Percentiles rank a stretch among this genome's conserved stretches.
Evolutionary conservation across 2,797 vertebrate genomes (phyloP).

Genomic region (Syndactyla subalaris): DNA sequence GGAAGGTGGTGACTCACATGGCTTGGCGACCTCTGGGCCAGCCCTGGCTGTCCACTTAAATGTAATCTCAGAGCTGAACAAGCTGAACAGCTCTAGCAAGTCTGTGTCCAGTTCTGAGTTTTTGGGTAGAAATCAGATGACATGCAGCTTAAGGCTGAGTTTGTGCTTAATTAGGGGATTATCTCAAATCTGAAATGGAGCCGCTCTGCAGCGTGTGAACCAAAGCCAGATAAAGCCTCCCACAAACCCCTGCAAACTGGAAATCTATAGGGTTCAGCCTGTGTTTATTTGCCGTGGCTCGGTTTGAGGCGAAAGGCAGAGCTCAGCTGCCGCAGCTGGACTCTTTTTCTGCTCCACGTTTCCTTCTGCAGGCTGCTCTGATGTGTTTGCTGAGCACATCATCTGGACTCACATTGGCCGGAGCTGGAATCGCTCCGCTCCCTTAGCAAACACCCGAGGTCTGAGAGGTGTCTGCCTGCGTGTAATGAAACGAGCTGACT

Average conservation of each 20-base stretch:
- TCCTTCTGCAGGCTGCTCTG: background rate
- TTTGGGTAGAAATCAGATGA: conserved; percentile 53
- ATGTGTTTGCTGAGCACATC: conserved; percentile 40
- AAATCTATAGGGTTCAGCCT: conserved; percentile 8
- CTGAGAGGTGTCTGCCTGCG: conserved; percentile 43
- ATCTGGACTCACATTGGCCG: background rate
- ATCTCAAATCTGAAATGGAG: conserved; percentile 61
- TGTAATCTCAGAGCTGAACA: background rate
- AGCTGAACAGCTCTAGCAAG: background rate
- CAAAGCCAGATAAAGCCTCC: conserved; percentile 35
- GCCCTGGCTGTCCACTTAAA: background rate
- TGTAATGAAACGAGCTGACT: conserved; percentile 61
- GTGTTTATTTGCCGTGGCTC: conserved; percentile 27
- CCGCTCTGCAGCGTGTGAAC: conserved; percentile 50
- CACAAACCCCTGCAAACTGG: conserved; percentile 19
- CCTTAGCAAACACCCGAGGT: conserved; percentile 34
- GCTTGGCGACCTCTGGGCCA: background rate
- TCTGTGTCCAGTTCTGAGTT: conserved; percentile 27
- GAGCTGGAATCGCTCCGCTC: background rate
- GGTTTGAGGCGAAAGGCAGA: conserved; percentile 13
- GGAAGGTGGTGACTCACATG: conserved; percentile 11
- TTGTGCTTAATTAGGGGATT: conserved; percentile 67
- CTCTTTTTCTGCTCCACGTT: background rate
- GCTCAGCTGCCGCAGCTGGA: conserved; percentile 24
- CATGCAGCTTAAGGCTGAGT: conserved; percentile 13